A percentile compares a stretch with the other conserved stretches of the same genome.
Conservation (phyloP, 2,113 vertebrate species). For the Mungos mungo region DNA sequence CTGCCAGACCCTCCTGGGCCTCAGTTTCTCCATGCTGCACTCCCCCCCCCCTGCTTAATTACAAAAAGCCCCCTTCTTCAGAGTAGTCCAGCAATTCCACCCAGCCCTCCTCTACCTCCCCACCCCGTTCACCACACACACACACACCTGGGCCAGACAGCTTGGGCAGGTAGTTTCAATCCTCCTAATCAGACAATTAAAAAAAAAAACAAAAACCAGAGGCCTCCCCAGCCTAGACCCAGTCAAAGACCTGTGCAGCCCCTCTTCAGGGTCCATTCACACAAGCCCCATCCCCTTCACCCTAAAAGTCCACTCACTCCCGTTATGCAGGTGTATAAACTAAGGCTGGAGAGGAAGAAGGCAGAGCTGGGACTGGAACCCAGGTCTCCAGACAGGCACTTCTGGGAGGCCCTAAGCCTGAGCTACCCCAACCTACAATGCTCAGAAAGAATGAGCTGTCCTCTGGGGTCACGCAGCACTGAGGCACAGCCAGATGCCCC, state of each 20-base stretch:
- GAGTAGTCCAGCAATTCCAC: background rate
- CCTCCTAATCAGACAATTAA: background rate
- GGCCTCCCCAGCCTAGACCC: background rate
- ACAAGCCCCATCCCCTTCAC: background rate
- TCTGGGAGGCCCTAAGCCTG: background rate
- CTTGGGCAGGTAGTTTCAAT: background rate
- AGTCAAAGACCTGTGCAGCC: background rate
- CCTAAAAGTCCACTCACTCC: background rate
- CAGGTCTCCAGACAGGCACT: background rate
- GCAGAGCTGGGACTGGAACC: background rate
- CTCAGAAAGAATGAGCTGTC: background rate
- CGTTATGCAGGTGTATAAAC: background rate
- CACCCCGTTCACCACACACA: background rate
- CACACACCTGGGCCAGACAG: background rate
- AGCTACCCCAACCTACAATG: background rate
- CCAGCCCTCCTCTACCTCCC: background rate
- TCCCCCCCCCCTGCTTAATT: background rate
- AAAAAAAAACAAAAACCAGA: background rate
- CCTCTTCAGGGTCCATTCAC: accelerated
- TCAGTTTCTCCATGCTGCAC: background rate
- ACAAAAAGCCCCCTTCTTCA: background rate
- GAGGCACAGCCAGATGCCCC: background rate
- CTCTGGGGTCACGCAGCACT: conserved; percentile 29
- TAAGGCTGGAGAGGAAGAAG: background rate
- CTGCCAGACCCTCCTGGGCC: background rate